Evolutionary conservation across 2,113 vertebrate species (phyloP).

Genomic region (Vireo altiloquus): DNA sequence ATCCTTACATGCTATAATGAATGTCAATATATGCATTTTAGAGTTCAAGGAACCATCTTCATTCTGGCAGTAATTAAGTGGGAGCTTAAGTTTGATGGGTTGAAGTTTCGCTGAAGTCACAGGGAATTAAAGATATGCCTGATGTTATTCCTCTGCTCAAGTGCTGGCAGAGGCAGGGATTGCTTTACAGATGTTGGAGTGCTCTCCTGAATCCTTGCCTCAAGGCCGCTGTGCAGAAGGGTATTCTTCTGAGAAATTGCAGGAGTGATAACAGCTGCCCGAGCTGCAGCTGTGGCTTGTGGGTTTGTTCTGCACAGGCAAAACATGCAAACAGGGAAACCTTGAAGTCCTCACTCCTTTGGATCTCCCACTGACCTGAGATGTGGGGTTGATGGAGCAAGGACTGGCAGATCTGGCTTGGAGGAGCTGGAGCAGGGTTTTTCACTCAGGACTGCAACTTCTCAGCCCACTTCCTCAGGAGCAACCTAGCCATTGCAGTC

Average conservation of each 20-base stretch:
- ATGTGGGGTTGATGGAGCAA: background rate
- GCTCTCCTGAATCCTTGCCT: slow-evolving; percentile 43
- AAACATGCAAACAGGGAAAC: slow-evolving; percentile 18
- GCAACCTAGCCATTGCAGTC: background rate
- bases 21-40: background rate
- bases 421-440: background rate
- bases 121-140: background rate
- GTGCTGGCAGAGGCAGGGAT: background rate
- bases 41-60: background rate
- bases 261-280: background rate
- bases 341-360: accelerated
- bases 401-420: background rate
- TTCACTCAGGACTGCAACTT: background rate
- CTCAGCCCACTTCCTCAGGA: background rate
- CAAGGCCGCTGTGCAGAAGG: background rate
- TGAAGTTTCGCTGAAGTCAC: background rate
- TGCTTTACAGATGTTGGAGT: background rate
- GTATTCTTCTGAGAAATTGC: background rate
- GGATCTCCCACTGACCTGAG: background rate
- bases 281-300: slow-evolving; percentile 21
- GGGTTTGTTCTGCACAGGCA: background rate
- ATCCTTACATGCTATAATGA: background rate
- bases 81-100: background rate
- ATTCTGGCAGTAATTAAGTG: background rate
- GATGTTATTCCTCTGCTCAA: background rate